These are phyloP conservation scores for Nycteola revayana DNA, from an alignment of 2,888 invertebrate species.

Conservation along the genomic window DNA sequence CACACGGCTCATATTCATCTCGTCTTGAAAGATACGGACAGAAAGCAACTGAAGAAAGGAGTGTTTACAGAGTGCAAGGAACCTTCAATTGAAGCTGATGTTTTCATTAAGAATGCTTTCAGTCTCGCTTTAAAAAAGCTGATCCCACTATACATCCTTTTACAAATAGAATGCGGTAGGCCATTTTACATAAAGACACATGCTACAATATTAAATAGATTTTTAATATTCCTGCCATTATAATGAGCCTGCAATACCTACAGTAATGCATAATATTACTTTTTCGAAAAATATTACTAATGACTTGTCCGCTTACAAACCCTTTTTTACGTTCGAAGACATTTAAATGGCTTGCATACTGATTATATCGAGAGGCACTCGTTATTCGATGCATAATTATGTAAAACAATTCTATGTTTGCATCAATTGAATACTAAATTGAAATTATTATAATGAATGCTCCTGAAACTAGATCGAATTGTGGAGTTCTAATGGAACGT, in stretches of 20 bases:
- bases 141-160: too few relatives aligned
- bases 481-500: background rate
- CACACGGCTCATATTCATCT: too few relatives aligned
- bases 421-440: conserved; percentile 17
- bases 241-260: background rate
- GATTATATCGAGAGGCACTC: conserved; percentile 18
- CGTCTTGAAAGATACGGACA: too few relatives aligned
- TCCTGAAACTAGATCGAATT: conserved; percentile 4
- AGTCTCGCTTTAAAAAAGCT: too few relatives aligned
- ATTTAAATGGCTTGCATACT: conserved; percentile 25
- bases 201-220: too few relatives aligned
- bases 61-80: too few relatives aligned
- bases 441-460: conserved; percentile 12
- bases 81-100: too few relatives aligned
- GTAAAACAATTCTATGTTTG: conserved; percentile 18
- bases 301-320: conserved; percentile 13
- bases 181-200: too few relatives aligned
- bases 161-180: too few relatives aligned
- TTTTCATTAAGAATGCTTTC: too few relatives aligned
- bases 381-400: conserved; percentile 11
- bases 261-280: background rate
- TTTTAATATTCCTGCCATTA: background rate
- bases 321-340: conserved; percentile 24
- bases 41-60: too few relatives aligned
- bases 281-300: conserved; percentile 14